phyloP scores from a whole-genome alignment of 2,888 invertebrate species.

The Polydesmus complanatus region DNA sequence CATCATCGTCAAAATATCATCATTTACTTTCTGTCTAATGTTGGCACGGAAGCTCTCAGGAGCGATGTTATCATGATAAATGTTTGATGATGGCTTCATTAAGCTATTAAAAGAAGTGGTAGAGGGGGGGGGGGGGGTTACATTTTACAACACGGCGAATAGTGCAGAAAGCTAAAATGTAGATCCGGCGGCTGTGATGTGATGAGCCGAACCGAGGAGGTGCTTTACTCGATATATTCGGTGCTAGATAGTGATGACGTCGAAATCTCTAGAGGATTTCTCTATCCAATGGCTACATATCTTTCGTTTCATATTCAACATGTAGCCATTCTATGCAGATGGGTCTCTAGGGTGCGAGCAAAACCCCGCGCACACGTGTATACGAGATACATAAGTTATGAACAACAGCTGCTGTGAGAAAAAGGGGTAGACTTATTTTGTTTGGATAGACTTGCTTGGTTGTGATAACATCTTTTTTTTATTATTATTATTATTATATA shows the following conservation, averaged over 20 bases:
- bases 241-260: background rate
- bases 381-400: too few relatives aligned
- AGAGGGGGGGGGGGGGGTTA: background rate
- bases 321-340: background rate
- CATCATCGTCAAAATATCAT: background rate
- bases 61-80: conserved; percentile 7
- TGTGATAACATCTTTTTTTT: too few relatives aligned
- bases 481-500: too few relatives aligned
- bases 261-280: background rate
- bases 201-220: too few relatives aligned
- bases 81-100: conserved; percentile 9
- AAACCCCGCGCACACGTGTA: too few relatives aligned
- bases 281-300: background rate
- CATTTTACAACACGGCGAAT: background rate
- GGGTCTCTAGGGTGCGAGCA: too few relatives aligned
- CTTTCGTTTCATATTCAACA: background rate
- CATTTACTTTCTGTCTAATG: background rate
- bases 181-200: background rate
- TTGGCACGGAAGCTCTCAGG: background rate
- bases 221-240: background rate
- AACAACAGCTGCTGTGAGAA: too few relatives aligned
- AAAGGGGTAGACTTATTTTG: too few relatives aligned
- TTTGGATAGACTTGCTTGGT: too few relatives aligned
- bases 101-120: conserved; percentile 2
- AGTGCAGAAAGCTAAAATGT: background rate